Percentiles rank a stretch among this genome's conserved stretches.
Evolutionary conservation across 2,888 invertebrate species (phyloP).

Genomic region (Parasteatoda lunata): DNA sequence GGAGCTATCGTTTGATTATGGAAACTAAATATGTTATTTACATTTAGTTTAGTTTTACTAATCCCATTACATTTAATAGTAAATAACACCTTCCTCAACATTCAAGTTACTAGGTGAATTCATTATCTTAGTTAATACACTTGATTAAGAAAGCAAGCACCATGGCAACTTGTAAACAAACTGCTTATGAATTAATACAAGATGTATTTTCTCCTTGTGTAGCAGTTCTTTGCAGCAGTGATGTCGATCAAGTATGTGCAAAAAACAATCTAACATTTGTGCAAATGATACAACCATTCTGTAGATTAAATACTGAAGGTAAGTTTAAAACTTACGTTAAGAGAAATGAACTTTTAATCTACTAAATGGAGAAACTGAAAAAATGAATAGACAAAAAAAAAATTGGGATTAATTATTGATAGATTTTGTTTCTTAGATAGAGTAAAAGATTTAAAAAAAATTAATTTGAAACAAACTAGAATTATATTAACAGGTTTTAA

Average conservation of each 20-base stretch:
- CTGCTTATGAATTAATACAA: conserved; percentile 84
- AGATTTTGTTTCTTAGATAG: too few species aligned
- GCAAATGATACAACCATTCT: conserved; percentile 92
- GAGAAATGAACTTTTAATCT: too few species aligned
- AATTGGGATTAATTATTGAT: too few species aligned
- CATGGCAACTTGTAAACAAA: conserved; percentile 76
- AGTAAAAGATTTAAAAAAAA: too few species aligned
- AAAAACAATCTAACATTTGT: conserved; percentile 93
- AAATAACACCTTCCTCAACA: neutral
- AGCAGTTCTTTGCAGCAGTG: conserved; percentile 87
- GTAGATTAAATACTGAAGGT: conserved; percentile 84
- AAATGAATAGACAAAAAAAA: too few species aligned
- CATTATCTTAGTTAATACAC: neutral
- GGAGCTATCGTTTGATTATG: neutral
- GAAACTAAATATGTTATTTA: neutral
- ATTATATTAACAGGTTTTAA: too few species aligned
- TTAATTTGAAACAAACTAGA: too few species aligned
- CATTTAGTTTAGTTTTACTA: neutral
- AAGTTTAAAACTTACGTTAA: conserved; percentile 70
- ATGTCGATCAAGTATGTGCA: conserved; percentile 87
- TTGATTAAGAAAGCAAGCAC: neutral
- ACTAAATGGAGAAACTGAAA: too few species aligned
- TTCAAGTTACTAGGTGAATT: neutral
- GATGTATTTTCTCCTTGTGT: conserved; percentile 92
- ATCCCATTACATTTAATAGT: neutral